These are phyloP conservation scores for Dynastes maya DNA, from an alignment of 2,888 invertebrate species.

Conservation along the genomic window DNA sequence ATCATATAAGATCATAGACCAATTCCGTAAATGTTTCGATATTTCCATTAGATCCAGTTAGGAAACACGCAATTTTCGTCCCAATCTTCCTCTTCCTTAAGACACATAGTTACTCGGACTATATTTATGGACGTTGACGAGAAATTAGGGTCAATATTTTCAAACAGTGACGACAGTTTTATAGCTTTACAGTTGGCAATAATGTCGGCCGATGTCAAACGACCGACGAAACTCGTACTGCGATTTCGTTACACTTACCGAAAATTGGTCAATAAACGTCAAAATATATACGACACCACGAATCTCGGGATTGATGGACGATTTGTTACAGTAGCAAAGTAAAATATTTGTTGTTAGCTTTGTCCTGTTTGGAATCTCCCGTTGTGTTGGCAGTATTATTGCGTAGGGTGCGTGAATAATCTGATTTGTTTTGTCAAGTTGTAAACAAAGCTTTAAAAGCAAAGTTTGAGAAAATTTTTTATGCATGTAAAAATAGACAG, in stretches of 20 bases:
- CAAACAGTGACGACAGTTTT: conserved; percentile 64
- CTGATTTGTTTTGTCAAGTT: conserved; percentile 32
- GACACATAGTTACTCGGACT: not conserved
- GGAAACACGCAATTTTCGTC: conserved; percentile 4
- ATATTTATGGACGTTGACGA: conserved; percentile 26
- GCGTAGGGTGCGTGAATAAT: conserved; percentile 25
- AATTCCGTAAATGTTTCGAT: conserved; percentile 20
- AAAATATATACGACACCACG: conserved; percentile 52
- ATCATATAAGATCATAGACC: conserved; percentile 43
- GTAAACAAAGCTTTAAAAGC: conserved; percentile 14
- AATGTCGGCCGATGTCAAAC: conserved; percentile 57
- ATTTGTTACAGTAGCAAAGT: conserved; percentile 59
- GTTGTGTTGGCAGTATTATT: conserved; percentile 12
- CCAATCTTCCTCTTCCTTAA: not conserved
- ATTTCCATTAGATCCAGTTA: conserved; percentile 15
- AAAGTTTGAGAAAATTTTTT: not conserved
- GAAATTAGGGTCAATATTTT: conserved; percentile 59
- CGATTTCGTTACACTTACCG: conserved; percentile 57
- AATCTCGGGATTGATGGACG: conserved; percentile 51
- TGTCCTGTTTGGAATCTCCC: conserved; percentile 23
- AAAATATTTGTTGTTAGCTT: conserved; percentile 29
- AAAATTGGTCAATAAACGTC: conserved; percentile 59
- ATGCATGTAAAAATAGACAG: too few relatives aligned
- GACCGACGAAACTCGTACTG: conserved; percentile 1
- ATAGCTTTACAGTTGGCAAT: conserved; percentile 60